These are phyloP conservation scores for Puntigrus tetrazona DNA, from an alignment of 2,113 vertebrate species.

Conservation along the genomic window DNA sequence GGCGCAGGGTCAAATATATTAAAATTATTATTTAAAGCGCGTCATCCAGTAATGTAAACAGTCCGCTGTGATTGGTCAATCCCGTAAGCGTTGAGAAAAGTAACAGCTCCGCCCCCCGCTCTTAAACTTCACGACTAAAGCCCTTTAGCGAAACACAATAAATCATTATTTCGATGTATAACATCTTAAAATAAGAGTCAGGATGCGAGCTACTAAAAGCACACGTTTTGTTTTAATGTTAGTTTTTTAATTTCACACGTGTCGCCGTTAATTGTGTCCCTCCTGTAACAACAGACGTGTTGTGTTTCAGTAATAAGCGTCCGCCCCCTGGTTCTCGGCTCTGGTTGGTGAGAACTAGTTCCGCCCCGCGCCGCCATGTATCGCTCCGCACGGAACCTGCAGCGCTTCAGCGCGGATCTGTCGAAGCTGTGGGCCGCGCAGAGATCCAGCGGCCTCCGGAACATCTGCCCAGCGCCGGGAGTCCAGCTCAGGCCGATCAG, in stretches of 20 bases:
- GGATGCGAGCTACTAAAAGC: neutral
- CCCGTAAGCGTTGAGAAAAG: neutral
- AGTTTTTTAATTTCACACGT: slow-evolving; percentile 7
- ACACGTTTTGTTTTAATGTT: neutral
- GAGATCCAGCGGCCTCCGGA: slow-evolving; percentile 50
- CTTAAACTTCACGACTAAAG: neutral
- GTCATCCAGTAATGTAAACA: neutral
- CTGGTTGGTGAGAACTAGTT: slow-evolving; percentile 51
- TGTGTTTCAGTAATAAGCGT: slow-evolving; percentile 43
- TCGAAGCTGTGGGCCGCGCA: slow-evolving; percentile 58
- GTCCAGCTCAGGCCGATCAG: slow-evolving; percentile 52
- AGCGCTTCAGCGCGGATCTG: slow-evolving; percentile 68
- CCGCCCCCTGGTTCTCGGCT: slow-evolving; percentile 46
- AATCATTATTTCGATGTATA: neutral
- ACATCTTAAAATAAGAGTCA: neutral
- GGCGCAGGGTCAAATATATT: neutral
- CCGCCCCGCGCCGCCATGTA: slow-evolving; percentile 71
- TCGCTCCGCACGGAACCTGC: slow-evolving; percentile 68
- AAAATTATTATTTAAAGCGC: neutral
- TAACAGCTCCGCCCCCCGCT: neutral
- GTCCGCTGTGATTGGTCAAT: neutral
- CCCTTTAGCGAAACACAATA: neutral
- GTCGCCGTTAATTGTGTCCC: slow-evolving; percentile 50
- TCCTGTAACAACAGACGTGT: slow-evolving; percentile 11
- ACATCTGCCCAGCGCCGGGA: neutral